Percentiles rank a stretch among this genome's conserved stretches.
These are phyloP conservation scores for Chironomus riparius DNA, from an alignment of 2,888 invertebrate species.

Conservation along the genomic window DNA sequence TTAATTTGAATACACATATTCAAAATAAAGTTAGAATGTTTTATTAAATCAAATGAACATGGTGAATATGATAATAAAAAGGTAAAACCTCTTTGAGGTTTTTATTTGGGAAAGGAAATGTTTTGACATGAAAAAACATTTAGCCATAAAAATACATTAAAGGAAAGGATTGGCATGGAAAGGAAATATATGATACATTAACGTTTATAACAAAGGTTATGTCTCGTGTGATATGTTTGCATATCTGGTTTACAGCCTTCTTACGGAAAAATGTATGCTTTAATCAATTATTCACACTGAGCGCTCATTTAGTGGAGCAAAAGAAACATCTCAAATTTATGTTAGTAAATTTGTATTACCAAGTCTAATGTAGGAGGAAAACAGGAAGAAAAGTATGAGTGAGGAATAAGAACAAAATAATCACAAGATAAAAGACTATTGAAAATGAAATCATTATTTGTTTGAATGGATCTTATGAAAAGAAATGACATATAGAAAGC, in stretches of 20 bases:
- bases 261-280: neutral
- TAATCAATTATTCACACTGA: conserved; percentile 23
- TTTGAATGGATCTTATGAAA: neutral
- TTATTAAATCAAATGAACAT: too few relatives aligned
- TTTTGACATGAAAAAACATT: too few relatives aligned
- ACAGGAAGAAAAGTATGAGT: neutral
- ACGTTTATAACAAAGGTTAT: neutral
- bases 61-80: too few relatives aligned
- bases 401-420: neutral
- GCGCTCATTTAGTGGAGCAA: neutral
- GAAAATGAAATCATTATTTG: neutral
- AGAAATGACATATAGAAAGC: neutral
- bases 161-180: too few relatives aligned
- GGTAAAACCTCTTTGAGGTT: too few relatives aligned
- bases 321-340: conserved; percentile 16
- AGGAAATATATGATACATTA: too few relatives aligned
- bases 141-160: too few relatives aligned
- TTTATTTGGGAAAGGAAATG: too few relatives aligned
- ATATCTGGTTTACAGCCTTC: neutral
- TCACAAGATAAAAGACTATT: neutral
- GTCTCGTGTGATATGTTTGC: neutral
- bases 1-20: too few relatives aligned
- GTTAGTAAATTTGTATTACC: conserved; percentile 5
- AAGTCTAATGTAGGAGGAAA: neutral
- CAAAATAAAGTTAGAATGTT: too few relatives aligned